Evolutionary conservation across 2,888 invertebrate genomes (phyloP).

Genomic region (Agonopterix heracliana): DNA sequence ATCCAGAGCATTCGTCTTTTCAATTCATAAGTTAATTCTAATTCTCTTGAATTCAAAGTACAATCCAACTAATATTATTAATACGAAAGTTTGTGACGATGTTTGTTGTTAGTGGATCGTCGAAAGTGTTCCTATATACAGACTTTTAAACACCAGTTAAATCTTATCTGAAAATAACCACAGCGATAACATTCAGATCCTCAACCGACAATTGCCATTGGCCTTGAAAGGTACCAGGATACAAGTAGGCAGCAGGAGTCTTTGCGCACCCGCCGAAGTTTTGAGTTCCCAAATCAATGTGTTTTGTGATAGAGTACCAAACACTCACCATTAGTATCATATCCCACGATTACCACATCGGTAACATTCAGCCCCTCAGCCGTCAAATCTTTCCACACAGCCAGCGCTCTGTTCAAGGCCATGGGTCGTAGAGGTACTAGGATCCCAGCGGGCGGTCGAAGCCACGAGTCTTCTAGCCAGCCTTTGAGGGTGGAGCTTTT

Average conservation of each 20-base stretch:
- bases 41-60: too few species aligned
- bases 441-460: conserved; percentile 59
- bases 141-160: conserved; percentile 46
- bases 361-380: conserved; percentile 48
- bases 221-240: conserved; percentile 59
- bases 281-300: neutral
- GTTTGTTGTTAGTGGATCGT: neutral
- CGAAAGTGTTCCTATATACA: neutral
- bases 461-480: conserved; percentile 67
- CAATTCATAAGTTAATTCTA: too few species aligned
- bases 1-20: neutral
- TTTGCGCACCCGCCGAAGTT: neutral
- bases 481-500: conserved; percentile 46
- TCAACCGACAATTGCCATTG: conserved; percentile 44
- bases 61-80: neutral
- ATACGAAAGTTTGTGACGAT: neutral
- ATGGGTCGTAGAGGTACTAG: conserved; percentile 59
- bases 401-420: conserved; percentile 53
- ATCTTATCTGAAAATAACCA: conserved; percentile 65
- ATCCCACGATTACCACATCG: conserved; percentile 62
- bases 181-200: conserved; percentile 51
- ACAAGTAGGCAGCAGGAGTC: conserved; percentile 50
- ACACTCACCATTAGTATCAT: conserved; percentile 60
- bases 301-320: neutral
- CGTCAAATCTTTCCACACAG: conserved; percentile 60